Percentiles rank a stretch among this genome's conserved stretches.
These are phyloP conservation scores for Tauraco erythrolophus DNA, from an alignment of 2,113 vertebrate genomes.

Conservation along the genomic window DNA sequence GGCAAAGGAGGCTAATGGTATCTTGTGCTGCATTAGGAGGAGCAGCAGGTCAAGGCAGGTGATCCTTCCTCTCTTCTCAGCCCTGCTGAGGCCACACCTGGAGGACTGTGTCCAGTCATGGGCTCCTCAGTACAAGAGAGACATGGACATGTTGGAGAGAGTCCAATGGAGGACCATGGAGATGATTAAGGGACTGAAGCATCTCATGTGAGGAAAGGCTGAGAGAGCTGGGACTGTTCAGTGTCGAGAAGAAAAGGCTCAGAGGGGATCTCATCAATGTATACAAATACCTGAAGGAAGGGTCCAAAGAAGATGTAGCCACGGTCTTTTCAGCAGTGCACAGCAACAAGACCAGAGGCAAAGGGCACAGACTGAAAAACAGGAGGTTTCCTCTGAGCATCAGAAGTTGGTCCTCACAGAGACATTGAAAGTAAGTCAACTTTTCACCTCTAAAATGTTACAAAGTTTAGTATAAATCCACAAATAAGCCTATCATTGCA, in stretches of 20 bases:
- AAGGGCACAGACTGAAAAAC: background rate
- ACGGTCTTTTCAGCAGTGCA: background rate
- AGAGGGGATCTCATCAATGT: background rate
- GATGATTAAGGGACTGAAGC: background rate
- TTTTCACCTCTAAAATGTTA: background rate
- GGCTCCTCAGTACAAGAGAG: background rate
- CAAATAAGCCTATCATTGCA: background rate
- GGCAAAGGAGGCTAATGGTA: background rate
- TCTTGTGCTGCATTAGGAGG: rapidly evolving
- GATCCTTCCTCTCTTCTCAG: background rate
- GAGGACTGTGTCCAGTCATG: background rate
- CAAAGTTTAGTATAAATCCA: background rate
- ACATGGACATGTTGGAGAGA: rapidly evolving
- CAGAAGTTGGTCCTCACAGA: background rate
- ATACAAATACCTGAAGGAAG: background rate
- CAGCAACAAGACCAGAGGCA: background rate
- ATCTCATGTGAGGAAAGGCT: background rate
- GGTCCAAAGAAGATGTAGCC: background rate
- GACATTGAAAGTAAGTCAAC: background rate
- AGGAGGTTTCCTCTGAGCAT: background rate
- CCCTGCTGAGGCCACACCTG: background rate
- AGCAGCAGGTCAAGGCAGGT: background rate
- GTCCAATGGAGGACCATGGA: rapidly evolving
- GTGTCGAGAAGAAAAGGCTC: background rate
- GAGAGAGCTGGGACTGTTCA: background rate